phyloP scores from a whole-genome alignment of 64 coral and sea anemone genomes.

The Stylophora pistillata region DNA sequence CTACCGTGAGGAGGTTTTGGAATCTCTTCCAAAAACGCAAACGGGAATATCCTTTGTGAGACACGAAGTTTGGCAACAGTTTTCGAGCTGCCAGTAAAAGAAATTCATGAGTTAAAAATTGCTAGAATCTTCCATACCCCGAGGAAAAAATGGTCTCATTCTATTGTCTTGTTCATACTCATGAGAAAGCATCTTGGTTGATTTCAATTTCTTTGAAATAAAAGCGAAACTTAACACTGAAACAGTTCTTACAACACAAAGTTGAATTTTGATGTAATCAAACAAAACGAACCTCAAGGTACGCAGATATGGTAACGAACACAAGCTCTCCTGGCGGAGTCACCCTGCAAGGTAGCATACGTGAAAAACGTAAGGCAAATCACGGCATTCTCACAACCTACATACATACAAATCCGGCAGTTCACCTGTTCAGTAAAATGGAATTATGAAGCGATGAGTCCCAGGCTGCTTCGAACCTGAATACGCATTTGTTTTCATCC shows the following conservation, averaged over 20 bases:
- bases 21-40: slow-evolving; percentile 71
- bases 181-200: too few relatives aligned
- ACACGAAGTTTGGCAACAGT: slow-evolving; percentile 67
- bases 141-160: too few relatives aligned
- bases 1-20: slow-evolving; percentile 85
- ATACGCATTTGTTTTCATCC: slow-evolving; percentile 81
- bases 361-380: background rate
- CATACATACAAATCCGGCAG: background rate
- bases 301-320: slow-evolving; percentile 79
- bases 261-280: background rate
- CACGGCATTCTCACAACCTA: background rate
- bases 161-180: too few relatives aligned
- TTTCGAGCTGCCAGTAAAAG: slow-evolving; percentile 65
- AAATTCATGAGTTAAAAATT: background rate
- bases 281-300: slow-evolving; percentile 65
- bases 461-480: slow-evolving; percentile 95
- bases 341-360: slow-evolving; percentile 60
- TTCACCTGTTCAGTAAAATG: slow-evolving; percentile 79
- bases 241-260: background rate
- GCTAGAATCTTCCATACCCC: too few relatives aligned
- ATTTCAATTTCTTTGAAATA: too few relatives aligned
- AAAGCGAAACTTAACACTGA: background rate
- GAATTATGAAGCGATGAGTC: slow-evolving; percentile 98
- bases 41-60: slow-evolving; percentile 76
- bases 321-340: slow-evolving; percentile 78